Base-by-base conservation (phyloP, 2,888 invertebrate genomes). In the Baronia brevicornis region DNA sequence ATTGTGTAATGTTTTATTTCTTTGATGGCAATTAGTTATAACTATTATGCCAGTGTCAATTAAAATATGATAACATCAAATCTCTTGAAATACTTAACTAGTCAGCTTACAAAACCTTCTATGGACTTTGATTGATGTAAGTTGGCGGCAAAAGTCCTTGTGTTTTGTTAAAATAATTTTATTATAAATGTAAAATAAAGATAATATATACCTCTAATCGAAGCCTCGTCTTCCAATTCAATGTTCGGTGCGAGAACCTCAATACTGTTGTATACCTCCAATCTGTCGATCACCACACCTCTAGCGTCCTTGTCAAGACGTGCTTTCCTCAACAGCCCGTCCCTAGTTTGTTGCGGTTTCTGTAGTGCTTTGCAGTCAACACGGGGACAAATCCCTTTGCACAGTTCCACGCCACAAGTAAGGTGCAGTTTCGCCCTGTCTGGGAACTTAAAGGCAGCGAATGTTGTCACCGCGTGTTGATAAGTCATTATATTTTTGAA, bases 401-500 rank as follows among this genome's bases (percentile, higher is more conserved):
- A 94, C n/a, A 93, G 70, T 48, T 91, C 90, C 22, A 94, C 86
- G 8, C 88, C 88, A 65, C 94, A 94, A n/a, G 89, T 89, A 24
- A 93, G 74, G 65, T 93, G 93, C 20, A 94, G 70, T 39, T 91
- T 88, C 39, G 91, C 91, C 42, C 92, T 84, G 54, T 93, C 93
- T 2, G 93, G 93, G 67, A 94, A 94, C 56, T 93, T 93, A 55
- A 94, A 94, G 3, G 93, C 94, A 1, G 91, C 89, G 72, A 94
- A 94, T 8, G 89, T 89, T 0, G 92, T 84, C 1, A 82, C 56
- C 1, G 85, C 85, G 40, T 85, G 80, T 45, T 84, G 80, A 37
- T 82, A 84, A 0, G 77, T 78, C 85, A 85, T 85, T 14, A 85
- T 75, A 47, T 79, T 75, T 45, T 73, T 80, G 11, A 78, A 67